These are phyloP conservation scores for Lucilia cuprina DNA, from an alignment of 1,140 invertebrate genomes.

Conservation along the genomic window DNA sequence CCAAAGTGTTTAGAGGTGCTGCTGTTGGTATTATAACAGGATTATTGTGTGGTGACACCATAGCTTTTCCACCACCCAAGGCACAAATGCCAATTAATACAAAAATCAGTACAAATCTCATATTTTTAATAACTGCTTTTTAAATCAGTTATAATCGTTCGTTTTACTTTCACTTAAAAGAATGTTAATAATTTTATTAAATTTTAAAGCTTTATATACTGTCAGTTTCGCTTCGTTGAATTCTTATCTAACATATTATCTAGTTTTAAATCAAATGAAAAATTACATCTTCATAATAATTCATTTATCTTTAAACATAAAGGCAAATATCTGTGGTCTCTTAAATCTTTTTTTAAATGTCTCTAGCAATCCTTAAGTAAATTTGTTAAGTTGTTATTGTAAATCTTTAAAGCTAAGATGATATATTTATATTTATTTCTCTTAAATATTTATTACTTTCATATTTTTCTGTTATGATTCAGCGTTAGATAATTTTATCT, in stretches of 20 bases:
- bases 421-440: too few species aligned
- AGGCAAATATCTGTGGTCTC: background rate
- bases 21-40: background rate
- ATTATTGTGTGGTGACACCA: background rate
- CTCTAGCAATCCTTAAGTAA: background rate
- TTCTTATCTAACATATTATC: background rate
- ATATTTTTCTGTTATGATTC: too few species aligned
- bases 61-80: background rate
- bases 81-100: background rate
- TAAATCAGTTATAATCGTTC: background rate
- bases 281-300: too few species aligned
- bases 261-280: too few species aligned
- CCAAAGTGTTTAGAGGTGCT: constrained; percentile 43
- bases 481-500: too few species aligned
- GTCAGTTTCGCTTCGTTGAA: background rate
- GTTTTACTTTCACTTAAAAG: background rate
- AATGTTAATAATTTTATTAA: background rate
- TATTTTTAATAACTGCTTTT: background rate
- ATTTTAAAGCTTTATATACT: background rate
- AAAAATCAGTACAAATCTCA: background rate
- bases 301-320: background rate
- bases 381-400: background rate
- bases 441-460: too few species aligned
- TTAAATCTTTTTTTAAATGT: background rate
- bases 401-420: background rate